A percentile compares a stretch with the other conserved stretches of the same genome.
Evolutionary conservation across 2,113 vertebrate species (phyloP).

Genomic region (Antennarius striatus): DNA sequence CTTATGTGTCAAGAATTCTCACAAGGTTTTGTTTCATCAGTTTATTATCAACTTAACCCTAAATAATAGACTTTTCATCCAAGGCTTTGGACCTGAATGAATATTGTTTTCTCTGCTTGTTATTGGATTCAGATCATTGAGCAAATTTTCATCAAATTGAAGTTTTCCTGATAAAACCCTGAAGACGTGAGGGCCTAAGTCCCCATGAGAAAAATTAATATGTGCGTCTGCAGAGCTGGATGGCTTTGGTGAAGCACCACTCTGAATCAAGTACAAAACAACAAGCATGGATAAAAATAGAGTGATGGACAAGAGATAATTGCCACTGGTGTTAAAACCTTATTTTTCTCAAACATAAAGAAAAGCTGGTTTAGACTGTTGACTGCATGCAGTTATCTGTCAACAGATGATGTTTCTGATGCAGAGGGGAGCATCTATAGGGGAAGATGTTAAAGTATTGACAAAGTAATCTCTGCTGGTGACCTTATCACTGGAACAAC

Average conservation of each 20-base stretch:
- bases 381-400: slow-evolving; percentile 20
- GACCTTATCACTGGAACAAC: slow-evolving; percentile 49
- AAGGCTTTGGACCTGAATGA: slow-evolving; percentile 27
- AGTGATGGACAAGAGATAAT: slow-evolving; percentile 19
- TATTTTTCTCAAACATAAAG: neutral
- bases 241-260: slow-evolving; percentile 40
- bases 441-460: slow-evolving; percentile 37
- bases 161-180: slow-evolving; percentile 54
- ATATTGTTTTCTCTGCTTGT: neutral
- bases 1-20: neutral
- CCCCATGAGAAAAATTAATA: slow-evolving; percentile 56
- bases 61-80: neutral
- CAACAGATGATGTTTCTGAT: slow-evolving; percentile 17
- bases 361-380: neutral
- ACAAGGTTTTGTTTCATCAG: neutral
- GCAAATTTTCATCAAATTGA: slow-evolving; percentile 61
- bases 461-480: slow-evolving; percentile 23
- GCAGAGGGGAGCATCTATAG: slow-evolving; percentile 21
- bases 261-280: slow-evolving; percentile 34
- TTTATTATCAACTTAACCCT: neutral
- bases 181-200: slow-evolving; percentile 44
- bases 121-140: slow-evolving; percentile 21
- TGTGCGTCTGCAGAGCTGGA: slow-evolving; percentile 28
- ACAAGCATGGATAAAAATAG: slow-evolving; percentile 39
- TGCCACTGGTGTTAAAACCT: slow-evolving; percentile 11